Percentiles rank a stretch among this genome's conserved stretches.
Conservation (phyloP, 1,140 invertebrate genomes). For the Drosophila funebris region DNA sequence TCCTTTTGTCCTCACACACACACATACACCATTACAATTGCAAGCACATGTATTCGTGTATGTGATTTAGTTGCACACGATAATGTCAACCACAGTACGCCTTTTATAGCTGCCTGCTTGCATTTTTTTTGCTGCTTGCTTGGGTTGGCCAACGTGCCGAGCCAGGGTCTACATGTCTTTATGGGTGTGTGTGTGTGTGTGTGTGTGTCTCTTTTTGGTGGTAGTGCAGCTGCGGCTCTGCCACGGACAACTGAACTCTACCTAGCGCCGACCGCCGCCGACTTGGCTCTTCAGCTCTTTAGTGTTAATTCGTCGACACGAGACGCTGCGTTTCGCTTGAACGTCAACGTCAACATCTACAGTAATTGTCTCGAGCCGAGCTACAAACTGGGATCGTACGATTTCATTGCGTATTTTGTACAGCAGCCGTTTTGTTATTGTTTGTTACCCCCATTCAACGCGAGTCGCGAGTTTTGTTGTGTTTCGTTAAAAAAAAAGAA, state of each 20-base stretch:
- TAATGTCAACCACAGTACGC: constrained; percentile 76
- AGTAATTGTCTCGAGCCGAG: constrained; percentile 33
- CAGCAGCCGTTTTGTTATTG: constrained; percentile 20
- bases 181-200: constrained; percentile 31
- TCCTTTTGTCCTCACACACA: constrained; percentile 17
- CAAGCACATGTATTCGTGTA: constrained; percentile 29
- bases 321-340: constrained; percentile 67
- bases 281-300: constrained; percentile 75
- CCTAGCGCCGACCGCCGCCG: constrained; percentile 53
- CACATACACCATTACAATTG: constrained; percentile 16
- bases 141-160: constrained; percentile 53
- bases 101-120: constrained; percentile 55
- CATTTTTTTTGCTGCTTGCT: constrained; percentile 51
- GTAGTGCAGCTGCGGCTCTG: constrained; percentile 67
- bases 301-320: constrained; percentile 82
- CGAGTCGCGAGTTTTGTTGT: constrained; percentile 66
- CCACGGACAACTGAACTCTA: constrained; percentile 44
- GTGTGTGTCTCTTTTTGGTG: constrained; percentile 43
- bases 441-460: constrained; percentile 34
- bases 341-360: constrained; percentile 9
- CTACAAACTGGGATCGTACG: constrained; percentile 22
- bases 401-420: constrained; percentile 36
- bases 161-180: constrained; percentile 9
- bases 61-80: constrained; percentile 75
- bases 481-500: constrained; percentile 10